Evolutionary conservation across 2,113 vertebrate genomes (phyloP), one percentile per base, ranked within the genome.

Genomic region (Montifringilla adamsi): DNA sequence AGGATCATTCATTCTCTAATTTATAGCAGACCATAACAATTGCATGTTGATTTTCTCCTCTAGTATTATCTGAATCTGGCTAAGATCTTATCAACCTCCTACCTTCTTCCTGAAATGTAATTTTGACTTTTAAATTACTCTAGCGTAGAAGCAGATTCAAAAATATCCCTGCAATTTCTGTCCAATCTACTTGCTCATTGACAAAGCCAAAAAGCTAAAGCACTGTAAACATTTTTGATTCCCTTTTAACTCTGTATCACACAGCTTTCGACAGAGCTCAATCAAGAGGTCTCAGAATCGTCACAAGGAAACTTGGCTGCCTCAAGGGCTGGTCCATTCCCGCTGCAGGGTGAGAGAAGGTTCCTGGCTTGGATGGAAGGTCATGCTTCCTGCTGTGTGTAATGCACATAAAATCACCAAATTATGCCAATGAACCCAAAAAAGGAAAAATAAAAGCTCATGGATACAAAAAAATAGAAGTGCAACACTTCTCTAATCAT

Each of bases 321-420:
- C 21, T 8, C 15, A 43, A 74, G 60, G 27, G 21, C 18, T 44
- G 17, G 6, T 64, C 49, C 18, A 10, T 44, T 68, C 35, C 33
- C 1, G 0, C 41, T 44, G 10, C 0, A 3, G 35, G 23, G 19
- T 0, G 0, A 5, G 58, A 72, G 20, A 78, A 78, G 8, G 27
- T 50, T 31, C 26, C 41, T 28, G n/a, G 2, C 53, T 41, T 46
- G 47, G 62, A n/a, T 4, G 7, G 39, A 46, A 22, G 9, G 19
- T 35, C 9, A 7, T 3, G 6, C 44, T 70, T 28, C 41, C 37
- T 62, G 41, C 26, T 50, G 2, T 6, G n/a, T 53, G 30, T 16
- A 66, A 58, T 30, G 17, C 10, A 37, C 31, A 52, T 9, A 41
- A 74, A 39, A 52, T 69, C 26, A 60, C 3, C 70, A 69, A 52